Evolutionary conservation across 2,113 vertebrate species (phyloP), one percentile per base, ranked within the genome.

Genomic region (Alligator sinensis): DNA sequence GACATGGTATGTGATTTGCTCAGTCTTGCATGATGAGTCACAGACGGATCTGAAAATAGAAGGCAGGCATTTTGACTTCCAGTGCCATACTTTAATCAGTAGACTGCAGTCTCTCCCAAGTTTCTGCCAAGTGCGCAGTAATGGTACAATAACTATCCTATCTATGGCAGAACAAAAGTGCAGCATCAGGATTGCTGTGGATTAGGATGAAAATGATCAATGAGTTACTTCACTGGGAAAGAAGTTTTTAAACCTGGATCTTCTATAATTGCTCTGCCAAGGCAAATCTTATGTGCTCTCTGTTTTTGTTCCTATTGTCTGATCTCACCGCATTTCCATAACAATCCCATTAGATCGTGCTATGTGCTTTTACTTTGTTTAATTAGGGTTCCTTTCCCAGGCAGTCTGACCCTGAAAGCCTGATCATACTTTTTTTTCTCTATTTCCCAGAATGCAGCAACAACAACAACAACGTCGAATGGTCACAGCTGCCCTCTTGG

Each of bases 401-500:
- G 12, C n/a, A 72, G 6, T 66, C 62, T 89, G 79, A 79, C 17
- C 80, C 57, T 30, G 66, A 57, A 60, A 7, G n/a, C 28, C 18
- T 95, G 77, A 94, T 6, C 14, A 58, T 62, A 16, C 3, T 25
- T 30, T 85, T 57, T 91, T 86, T 5, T 27, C 19, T 93, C 62
- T 90, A 9, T 92, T 94, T 72, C 38, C 38, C 92, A 98, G 98
- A 96, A 98, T 98, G 94, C 97, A 96, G 70, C 97, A 97, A 58
- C 92, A 96, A 77, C 96, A 97, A 11, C 96, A 98, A 34, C 97
- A 97, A 54, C 96, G 95, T 89, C 97, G 81, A 80, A 95, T 97
- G 95, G 96, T 98, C 91, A 92, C 96, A 82, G 97, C 96, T 85
- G 96, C 95, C 95, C 91, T 98, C 87, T 90, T 98, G 97, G 97